Conservation (phyloP, 2,113 vertebrate genomes). For the Etheostoma cragini region DNA sequence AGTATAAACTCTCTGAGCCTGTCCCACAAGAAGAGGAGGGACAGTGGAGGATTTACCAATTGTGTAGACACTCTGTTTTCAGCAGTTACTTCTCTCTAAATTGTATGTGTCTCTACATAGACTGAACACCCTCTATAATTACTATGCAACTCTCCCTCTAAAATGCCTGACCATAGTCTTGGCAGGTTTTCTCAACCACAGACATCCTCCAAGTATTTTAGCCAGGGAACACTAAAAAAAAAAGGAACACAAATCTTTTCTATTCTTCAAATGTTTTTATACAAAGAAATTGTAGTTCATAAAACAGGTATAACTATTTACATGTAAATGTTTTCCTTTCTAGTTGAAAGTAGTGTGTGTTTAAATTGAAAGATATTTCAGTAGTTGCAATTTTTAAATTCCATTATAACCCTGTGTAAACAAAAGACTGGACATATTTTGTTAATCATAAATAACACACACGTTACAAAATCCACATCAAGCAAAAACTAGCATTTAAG, state of each 20-base stretch:
- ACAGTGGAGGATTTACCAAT: constrained; percentile 66
- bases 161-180: constrained; percentile 67
- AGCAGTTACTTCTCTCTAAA: constrained; percentile 62
- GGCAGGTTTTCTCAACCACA: constrained; percentile 64
- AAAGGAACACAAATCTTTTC: constrained; percentile 5
- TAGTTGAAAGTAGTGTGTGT: not conserved
- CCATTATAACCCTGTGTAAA: not conserved
- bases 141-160: constrained; percentile 67
- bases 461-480: not conserved
- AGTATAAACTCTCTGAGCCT: constrained; percentile 50
- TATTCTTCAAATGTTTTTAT: not conserved
- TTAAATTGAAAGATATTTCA: not conserved
- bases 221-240: constrained; percentile 46
- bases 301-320: constrained; percentile 8
- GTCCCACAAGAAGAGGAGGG: constrained; percentile 72
- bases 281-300: constrained; percentile 3
- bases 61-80: constrained; percentile 61
- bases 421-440: not conserved
- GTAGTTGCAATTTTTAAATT: not conserved
- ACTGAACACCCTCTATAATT: constrained; percentile 77
- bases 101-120: constrained; percentile 68
- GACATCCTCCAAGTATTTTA: constrained; percentile 59
- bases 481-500: not conserved
- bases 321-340: not conserved
- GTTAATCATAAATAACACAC: not conserved